Evolutionary conservation across 2,113 vertebrate species (phyloP), one percentile per base, ranked within the genome.

Genomic region (Corythaixoides concolor): DNA sequence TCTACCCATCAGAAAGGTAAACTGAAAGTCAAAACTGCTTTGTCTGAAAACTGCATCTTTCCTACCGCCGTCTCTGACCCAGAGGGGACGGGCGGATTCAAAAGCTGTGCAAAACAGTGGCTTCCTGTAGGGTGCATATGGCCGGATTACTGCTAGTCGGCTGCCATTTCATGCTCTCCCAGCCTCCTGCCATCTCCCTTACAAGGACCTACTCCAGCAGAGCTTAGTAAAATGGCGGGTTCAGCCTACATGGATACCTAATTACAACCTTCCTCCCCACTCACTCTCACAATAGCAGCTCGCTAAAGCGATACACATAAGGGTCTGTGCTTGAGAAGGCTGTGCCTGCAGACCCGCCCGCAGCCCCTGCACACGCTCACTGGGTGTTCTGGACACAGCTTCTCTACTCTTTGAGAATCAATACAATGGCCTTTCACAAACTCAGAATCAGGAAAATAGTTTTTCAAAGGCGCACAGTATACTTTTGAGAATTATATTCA

Each of bases 151-250:
- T 96, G 95, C 95, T 95, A 55, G 87, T 92, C 92, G 92, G 91
- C 94, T 96, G 94, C 95, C 94, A 97, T 97, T 97, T 97, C 95
- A 94, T 89, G 92, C 91, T 96, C 94, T 87, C 92, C 84, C 95
- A 95, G 95, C 94, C 94, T 97, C 91, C 93, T 97, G 95, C 75
- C 92, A 97, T 97, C 96, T 97, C 90, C 92, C 83, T 96, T 88
- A 97, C 66, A 97, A 97, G 95, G 90, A 87, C 90, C 93, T 91
- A 90, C 91, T 95, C 91, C 93, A 97, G 94, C 97, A 95, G 84
- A 90, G 91, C 94, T 96, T 73, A 96, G 87, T 94, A 95, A 97
- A 97, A 97, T 89, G 94, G 94, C 94, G 88, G 93, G 80, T 93
- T 97, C 92, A 97, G 90, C 73, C 90, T 95, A 93, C 90, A 94